phyloP scores from a whole-genome alignment of 2,888 invertebrate genomes.

The Hyppa rectilinea region DNA sequence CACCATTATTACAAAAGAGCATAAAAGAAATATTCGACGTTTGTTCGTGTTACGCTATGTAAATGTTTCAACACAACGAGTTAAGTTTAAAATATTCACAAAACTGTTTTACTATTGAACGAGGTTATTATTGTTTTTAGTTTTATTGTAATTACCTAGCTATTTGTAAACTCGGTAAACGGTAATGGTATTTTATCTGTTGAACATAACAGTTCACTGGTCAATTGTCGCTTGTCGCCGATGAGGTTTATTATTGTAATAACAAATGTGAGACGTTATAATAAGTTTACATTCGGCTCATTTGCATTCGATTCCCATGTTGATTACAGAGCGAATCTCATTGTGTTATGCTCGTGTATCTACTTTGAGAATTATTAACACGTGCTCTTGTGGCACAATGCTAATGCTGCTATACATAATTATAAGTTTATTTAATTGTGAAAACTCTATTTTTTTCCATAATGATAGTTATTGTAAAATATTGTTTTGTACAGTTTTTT shows the following conservation, averaged over 20 bases:
- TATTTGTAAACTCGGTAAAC: background rate
- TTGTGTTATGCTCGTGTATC: slow-evolving; percentile 5
- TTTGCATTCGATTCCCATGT: slow-evolving; percentile 50
- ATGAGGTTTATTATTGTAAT: slow-evolving; percentile 27
- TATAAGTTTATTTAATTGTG: background rate
- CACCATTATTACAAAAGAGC: slow-evolving; percentile 53
- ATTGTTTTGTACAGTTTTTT: too few relatives aligned
- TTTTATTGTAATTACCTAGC: background rate
- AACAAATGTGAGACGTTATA: slow-evolving; percentile 41
- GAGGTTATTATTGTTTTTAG: too few relatives aligned
- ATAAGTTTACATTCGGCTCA: slow-evolving; percentile 49
- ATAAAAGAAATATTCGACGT: slow-evolving; percentile 54
- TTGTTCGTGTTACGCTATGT: slow-evolving; percentile 32
- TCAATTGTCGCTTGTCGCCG: slow-evolving; percentile 29
- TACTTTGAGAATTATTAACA: slow-evolving; percentile 15
- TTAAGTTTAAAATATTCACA: background rate
- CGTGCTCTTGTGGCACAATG: background rate
- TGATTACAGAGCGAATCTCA: slow-evolving; percentile 32
- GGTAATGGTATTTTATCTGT: slow-evolving; percentile 10
- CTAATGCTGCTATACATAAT: background rate
- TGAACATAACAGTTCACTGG: slow-evolving; percentile 20
- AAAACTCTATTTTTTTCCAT: too few relatives aligned
- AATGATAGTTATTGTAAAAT: too few relatives aligned
- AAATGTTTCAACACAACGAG: slow-evolving; percentile 28
- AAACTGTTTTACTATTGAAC: background rate